phyloP scores from a whole-genome alignment of 2,797 vertebrate genomes.

The Stomatorhinus walkeri region DNA sequence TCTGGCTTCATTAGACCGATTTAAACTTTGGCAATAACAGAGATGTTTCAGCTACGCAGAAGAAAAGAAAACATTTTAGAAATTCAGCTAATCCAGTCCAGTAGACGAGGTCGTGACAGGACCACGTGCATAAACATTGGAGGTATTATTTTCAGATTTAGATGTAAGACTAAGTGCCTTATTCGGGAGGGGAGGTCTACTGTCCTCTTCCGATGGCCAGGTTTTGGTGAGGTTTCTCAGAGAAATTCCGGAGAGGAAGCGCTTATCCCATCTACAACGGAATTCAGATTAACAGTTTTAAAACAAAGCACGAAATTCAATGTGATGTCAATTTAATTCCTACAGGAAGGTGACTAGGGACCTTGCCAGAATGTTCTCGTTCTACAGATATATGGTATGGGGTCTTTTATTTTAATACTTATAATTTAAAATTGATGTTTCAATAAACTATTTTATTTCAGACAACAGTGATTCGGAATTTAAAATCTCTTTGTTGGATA shows the following conservation, averaged over 20 bases:
- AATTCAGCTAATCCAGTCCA: slow-evolving; percentile 52
- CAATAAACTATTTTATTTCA: background rate
- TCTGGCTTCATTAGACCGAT: slow-evolving; percentile 30
- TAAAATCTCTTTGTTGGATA: background rate
- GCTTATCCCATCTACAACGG: background rate
- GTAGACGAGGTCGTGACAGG: slow-evolving; percentile 51
- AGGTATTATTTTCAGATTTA: slow-evolving; percentile 53
- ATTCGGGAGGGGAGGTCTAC: slow-evolving; percentile 12
- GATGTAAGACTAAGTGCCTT: slow-evolving; percentile 33
- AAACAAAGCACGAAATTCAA: background rate
- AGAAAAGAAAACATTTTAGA: slow-evolving; percentile 53
- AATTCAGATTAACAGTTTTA: background rate
- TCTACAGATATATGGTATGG: background rate
- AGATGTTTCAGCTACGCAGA: slow-evolving; percentile 34
- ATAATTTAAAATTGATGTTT: background rate
- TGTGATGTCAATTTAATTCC: background rate
- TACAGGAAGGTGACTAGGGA: background rate
- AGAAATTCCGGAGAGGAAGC: slow-evolving; percentile 4
- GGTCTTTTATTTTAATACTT: background rate
- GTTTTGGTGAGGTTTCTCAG: slow-evolving; percentile 20
- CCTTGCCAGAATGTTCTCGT: background rate
- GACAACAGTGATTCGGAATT: background rate
- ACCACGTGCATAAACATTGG: slow-evolving; percentile 53
- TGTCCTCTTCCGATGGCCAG: slow-evolving; percentile 23
- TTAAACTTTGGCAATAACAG: slow-evolving; percentile 31